phyloP scores from a whole-genome alignment of 2,888 invertebrate genomes.

The Rotaria magnacalcarata region DNA sequence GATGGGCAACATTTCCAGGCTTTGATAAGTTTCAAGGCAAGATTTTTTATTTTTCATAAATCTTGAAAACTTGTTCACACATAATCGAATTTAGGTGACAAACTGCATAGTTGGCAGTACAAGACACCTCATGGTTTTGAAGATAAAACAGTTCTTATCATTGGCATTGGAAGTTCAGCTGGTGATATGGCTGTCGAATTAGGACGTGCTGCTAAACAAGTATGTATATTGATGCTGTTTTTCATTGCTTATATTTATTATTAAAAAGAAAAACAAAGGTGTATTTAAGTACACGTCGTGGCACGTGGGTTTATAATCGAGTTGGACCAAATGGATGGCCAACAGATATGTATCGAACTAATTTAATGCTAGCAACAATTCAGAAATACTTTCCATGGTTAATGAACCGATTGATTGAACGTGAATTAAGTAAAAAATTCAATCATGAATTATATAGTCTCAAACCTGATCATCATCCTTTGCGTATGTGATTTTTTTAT shows the following conservation, averaged over 20 bases:
- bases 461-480: conserved; percentile 54
- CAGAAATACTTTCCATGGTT: conserved; percentile 39
- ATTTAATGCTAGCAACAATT: conserved; percentile 47
- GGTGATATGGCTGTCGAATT: conserved; percentile 60
- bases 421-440: conserved; percentile 52
- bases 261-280: conserved; percentile 50
- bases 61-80: too few relatives aligned
- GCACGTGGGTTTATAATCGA: conserved; percentile 59
- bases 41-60: conserved; percentile 48
- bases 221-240: conserved; percentile 43
- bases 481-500: not conserved
- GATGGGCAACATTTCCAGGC: conserved; percentile 51
- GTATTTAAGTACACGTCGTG: conserved; percentile 59
- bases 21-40: conserved; percentile 47
- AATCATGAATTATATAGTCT: conserved; percentile 59
- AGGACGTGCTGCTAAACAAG: conserved; percentile 53
- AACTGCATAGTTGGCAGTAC: conserved; percentile 53
- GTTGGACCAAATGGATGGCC: conserved; percentile 52
- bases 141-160: conserved; percentile 58
- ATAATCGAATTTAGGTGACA: conserved; percentile 48
- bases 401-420: conserved; percentile 47
- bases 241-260: too few relatives aligned
- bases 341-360: conserved; percentile 50
- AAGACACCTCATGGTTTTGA: conserved; percentile 49
- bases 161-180: conserved; percentile 62